These are phyloP conservation scores for Apoda limacodes DNA, from an alignment of 2,888 invertebrate species.

Conservation along the genomic window DNA sequence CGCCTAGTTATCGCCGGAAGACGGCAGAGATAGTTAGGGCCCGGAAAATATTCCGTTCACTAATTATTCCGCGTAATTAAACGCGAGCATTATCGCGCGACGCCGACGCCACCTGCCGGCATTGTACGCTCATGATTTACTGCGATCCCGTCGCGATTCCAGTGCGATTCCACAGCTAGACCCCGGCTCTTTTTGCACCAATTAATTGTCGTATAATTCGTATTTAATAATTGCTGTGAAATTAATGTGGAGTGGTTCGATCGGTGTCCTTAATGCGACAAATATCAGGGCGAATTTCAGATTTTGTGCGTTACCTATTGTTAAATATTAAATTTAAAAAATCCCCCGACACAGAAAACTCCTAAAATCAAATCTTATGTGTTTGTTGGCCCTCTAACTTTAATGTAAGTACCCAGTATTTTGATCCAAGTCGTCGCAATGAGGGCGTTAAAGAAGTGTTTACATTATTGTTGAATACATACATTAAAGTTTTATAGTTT, in stretches of 20 bases:
- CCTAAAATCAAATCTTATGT: too few relatives aligned
- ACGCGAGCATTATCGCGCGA: slow-evolving; percentile 64
- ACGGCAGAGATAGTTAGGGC: slow-evolving; percentile 68
- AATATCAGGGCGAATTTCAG: too few relatives aligned
- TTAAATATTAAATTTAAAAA: slow-evolving; percentile 18
- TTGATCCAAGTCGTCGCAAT: too few relatives aligned
- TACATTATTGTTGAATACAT: too few relatives aligned
- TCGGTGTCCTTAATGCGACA: too few relatives aligned
- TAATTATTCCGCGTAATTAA: slow-evolving; percentile 72
- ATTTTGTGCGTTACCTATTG: too few relatives aligned
- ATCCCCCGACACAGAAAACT: too few relatives aligned
- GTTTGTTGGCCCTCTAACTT: too few relatives aligned
- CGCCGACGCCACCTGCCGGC: slow-evolving; percentile 66
- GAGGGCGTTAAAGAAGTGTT: too few relatives aligned
- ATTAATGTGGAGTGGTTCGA: slow-evolving; percentile 47
- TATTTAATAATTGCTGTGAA: slow-evolving; percentile 62
- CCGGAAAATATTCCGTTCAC: slow-evolving; percentile 70
- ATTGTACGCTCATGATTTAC: slow-evolving; percentile 67
- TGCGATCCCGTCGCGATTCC: slow-evolving; percentile 59
- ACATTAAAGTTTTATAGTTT: too few relatives aligned
- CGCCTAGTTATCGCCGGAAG: slow-evolving; percentile 70
- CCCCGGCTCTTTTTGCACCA: slow-evolving; percentile 62
- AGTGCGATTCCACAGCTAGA: slow-evolving; percentile 51
- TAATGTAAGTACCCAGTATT: too few relatives aligned
- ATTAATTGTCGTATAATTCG: slow-evolving; percentile 66